A percentile compares a stretch with the other conserved stretches of the same genome.
phyloP scores from a whole-genome alignment of 2,888 invertebrate species.

The Nebria salina region DNA sequence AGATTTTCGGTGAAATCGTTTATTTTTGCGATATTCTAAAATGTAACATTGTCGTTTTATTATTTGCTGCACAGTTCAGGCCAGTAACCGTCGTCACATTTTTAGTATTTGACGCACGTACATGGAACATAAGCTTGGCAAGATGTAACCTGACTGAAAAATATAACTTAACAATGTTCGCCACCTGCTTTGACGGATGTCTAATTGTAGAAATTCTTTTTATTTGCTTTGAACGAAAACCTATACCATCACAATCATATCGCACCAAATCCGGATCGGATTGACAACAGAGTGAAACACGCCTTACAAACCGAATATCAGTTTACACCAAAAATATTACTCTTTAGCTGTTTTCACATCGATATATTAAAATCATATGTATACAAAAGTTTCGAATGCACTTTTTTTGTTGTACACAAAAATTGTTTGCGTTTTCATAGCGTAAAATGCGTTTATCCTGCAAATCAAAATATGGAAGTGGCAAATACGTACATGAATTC shows the following conservation, averaged over 20 bases:
- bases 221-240: too few species aligned
- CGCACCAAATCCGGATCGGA: too few species aligned
- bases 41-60: slow-evolving; percentile 38
- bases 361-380: neutral
- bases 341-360: neutral
- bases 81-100: slow-evolving; percentile 17
- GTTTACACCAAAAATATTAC: neutral
- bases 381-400: neutral
- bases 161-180: slow-evolving; percentile 40
- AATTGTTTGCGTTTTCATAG: too few species aligned
- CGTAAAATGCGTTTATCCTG: too few species aligned
- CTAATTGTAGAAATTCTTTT: too few species aligned
- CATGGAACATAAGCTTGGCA: slow-evolving; percentile 35
- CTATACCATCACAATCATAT: too few species aligned
- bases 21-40: neutral
- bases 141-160: slow-evolving; percentile 11
- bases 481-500: neutral
- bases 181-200: slow-evolving; percentile 18
- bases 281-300: neutral
- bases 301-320: neutral
- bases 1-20: neutral
- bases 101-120: slow-evolving; percentile 42
- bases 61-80: slow-evolving; percentile 25
- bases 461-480: too few species aligned
- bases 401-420: neutral